Percentiles rank a stretch among this genome's conserved stretches.
Conservation (phyloP, 2,888 invertebrate genomes). For the Chrysomela aeneicollis region DNA sequence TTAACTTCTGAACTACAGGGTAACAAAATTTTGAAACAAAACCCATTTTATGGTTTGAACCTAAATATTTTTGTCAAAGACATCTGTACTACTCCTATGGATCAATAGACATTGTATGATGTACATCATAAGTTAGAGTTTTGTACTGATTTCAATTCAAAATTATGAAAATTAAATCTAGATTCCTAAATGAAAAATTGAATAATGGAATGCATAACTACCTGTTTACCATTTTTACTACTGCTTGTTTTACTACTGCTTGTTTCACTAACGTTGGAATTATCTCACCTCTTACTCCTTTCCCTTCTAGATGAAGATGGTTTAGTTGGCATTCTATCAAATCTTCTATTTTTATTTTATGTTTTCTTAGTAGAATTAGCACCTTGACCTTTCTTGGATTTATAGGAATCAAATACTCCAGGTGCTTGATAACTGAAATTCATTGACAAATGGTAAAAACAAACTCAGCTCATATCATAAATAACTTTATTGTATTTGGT, state of each 20-base stretch:
- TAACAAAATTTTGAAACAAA: too few species aligned
- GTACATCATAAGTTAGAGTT: too few species aligned
- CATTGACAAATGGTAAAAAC: neutral
- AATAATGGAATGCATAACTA: too few species aligned
- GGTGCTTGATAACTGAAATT: slow-evolving; percentile 50
- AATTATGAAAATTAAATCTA: too few species aligned
- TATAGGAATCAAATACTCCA: slow-evolving; percentile 44
- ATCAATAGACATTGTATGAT: too few species aligned
- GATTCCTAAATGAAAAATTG: too few species aligned
- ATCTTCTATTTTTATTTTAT: slow-evolving; percentile 29
- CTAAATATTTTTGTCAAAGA: too few species aligned
- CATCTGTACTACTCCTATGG: too few species aligned
- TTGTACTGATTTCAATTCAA: too few species aligned
- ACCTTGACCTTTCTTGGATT: slow-evolving; percentile 29
- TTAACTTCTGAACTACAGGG: too few species aligned
- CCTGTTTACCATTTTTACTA: slow-evolving; percentile 9
- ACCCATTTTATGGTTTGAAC: too few species aligned
- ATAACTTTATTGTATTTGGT: too few species aligned
- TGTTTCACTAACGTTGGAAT: slow-evolving; percentile 10
- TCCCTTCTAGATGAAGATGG: slow-evolving; percentile 1
- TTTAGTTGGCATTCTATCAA: slow-evolving; percentile 14
- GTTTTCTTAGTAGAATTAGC: slow-evolving; percentile 15
- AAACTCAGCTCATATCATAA: neutral
- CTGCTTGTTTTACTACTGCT: slow-evolving; percentile 16
- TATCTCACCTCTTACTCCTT: slow-evolving; percentile 22